A percentile compares a stretch with the other conserved stretches of the same genome.
Evolutionary conservation across 2,888 invertebrate genomes (phyloP).

Genomic region (Pharmacophagus antenor): DNA sequence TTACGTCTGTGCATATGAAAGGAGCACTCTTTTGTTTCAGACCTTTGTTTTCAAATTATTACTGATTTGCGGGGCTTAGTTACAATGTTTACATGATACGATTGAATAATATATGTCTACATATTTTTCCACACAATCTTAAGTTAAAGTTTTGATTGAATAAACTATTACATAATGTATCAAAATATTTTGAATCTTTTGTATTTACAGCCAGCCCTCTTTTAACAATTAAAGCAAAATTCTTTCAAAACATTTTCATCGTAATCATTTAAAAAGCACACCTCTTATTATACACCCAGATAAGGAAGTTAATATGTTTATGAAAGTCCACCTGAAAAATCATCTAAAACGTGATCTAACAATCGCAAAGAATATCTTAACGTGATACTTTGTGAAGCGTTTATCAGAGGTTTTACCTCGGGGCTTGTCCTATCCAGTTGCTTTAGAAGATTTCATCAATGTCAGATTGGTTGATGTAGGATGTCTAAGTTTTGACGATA

Average conservation of each 20-base stretch:
- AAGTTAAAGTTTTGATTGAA: too few relatives aligned
- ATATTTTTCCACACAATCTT: too few relatives aligned
- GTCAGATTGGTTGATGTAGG: not conserved
- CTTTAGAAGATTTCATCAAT: not conserved
- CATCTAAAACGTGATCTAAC: too few relatives aligned
- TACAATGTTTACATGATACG: not conserved
- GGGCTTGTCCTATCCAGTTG: not conserved
- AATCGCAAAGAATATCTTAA: not conserved
- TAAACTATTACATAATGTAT: too few relatives aligned
- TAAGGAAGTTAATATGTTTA: too few relatives aligned
- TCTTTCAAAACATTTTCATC: too few relatives aligned
- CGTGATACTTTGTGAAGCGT: not conserved
- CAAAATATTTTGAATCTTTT: too few relatives aligned
- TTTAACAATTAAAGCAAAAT: too few relatives aligned
- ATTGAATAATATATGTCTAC: not conserved
- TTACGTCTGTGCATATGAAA: constrained; percentile 30
- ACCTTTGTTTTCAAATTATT: not conserved
- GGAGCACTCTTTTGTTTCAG: not conserved
- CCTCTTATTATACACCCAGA: too few relatives aligned
- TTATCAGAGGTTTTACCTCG: not conserved
- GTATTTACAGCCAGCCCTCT: too few relatives aligned
- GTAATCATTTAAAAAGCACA: too few relatives aligned
- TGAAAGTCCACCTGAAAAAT: too few relatives aligned
- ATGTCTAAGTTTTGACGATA: not conserved
- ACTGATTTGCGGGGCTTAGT: not conserved